These are phyloP conservation scores for Pseudobourletiella spinata DNA, from an alignment of 1,140 invertebrate species.

Conservation along the genomic window DNA sequence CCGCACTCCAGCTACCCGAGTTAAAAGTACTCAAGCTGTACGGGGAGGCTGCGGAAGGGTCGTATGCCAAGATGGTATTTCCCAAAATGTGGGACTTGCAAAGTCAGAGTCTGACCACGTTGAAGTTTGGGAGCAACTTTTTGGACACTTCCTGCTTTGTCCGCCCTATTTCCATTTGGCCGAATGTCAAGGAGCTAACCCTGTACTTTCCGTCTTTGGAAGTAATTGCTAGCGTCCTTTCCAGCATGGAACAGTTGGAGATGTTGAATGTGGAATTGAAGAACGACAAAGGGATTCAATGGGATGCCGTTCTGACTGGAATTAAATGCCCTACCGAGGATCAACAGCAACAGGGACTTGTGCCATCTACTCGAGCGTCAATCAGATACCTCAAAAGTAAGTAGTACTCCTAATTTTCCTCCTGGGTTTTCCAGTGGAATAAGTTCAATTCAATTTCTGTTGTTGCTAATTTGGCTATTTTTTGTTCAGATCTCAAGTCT, in stretches of 20 bases:
- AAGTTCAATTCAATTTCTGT: too few species aligned
- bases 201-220: background rate
- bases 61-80: background rate
- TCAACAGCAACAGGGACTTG: background rate
- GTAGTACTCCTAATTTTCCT: too few species aligned
- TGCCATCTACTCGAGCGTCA: background rate
- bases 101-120: background rate
- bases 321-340: background rate
- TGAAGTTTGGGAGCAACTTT: background rate
- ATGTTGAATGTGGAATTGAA: background rate
- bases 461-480: background rate
- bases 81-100: background rate
- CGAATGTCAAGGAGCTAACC: background rate
- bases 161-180: background rate
- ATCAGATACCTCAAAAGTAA: background rate
- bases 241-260: background rate
- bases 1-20: background rate
- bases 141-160: background rate
- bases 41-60: background rate
- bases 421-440: too few species aligned
- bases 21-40: background rate
- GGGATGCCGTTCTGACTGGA: background rate
- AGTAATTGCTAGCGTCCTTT: background rate
- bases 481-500: background rate
- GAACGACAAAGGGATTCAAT: background rate